Percentiles rank a stretch among this genome's conserved stretches.
These are phyloP conservation scores for Pomatostomus ruficeps DNA, from an alignment of 2,113 vertebrate genomes.

Conservation along the genomic window DNA sequence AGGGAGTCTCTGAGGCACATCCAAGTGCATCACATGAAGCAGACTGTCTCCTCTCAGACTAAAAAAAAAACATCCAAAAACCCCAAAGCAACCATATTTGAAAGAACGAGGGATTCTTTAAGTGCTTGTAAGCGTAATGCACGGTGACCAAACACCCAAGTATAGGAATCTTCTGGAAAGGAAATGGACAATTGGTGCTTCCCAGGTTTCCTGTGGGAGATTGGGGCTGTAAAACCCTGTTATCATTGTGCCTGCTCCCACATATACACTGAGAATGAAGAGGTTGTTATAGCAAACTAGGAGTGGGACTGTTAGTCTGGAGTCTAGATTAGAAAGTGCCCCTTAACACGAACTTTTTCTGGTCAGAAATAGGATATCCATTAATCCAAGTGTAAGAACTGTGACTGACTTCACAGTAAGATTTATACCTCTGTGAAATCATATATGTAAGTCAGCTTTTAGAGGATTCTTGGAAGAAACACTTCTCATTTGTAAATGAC, in stretches of 20 bases:
- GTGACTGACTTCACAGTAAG: not conserved
- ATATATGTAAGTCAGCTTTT: not conserved
- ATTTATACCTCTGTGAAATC: not conserved
- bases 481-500: not conserved
- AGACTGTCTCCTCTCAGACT: not conserved
- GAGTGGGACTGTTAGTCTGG: not conserved
- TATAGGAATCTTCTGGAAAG: not conserved
- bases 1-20: not conserved
- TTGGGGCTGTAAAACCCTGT: not conserved
- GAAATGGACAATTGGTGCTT: not conserved
- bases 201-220: not conserved
- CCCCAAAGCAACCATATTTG: not conserved
- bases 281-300: not conserved
- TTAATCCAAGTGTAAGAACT: not conserved
- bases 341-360: not conserved
- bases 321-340: not conserved
- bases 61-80: not conserved
- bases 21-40: not conserved
- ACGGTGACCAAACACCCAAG: not conserved
- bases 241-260: not conserved
- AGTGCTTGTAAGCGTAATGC: not conserved
- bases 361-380: not conserved
- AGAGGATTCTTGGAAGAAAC: not conserved
- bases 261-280: not conserved
- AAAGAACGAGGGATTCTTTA: not conserved